Evolutionary conservation across 2,113 vertebrate genomes (phyloP).

Genomic region (Tor tambroides): DNA sequence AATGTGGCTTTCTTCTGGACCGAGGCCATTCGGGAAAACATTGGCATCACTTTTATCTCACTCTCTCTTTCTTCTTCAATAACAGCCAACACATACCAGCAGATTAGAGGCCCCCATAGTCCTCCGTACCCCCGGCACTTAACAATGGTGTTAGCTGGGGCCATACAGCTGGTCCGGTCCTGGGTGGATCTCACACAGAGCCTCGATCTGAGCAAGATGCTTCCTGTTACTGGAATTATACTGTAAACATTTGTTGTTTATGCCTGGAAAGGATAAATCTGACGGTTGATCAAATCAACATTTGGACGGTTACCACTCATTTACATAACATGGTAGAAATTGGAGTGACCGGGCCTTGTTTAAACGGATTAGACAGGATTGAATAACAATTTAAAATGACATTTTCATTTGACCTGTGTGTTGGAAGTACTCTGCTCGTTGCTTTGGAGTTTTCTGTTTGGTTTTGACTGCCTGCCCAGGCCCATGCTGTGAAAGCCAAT

Average conservation of each 20-base stretch:
- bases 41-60: background rate
- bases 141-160: conserved; percentile 65
- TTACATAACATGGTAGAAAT: background rate
- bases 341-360: background rate
- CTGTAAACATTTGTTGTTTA: conserved; percentile 38
- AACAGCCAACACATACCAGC: conserved; percentile 57
- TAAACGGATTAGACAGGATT: background rate
- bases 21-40: background rate
- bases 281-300: background rate
- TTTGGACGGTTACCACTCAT: background rate
- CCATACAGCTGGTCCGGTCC: conserved; percentile 59
- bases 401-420: background rate
- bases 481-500: conserved; percentile 60
- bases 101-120: conserved; percentile 65
- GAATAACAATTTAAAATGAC: background rate
- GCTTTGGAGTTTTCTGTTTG: conserved; percentile 28
- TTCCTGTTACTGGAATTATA: conserved; percentile 53
- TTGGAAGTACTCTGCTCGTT: conserved; percentile 25
- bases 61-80: conserved; percentile 24
- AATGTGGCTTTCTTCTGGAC: background rate
- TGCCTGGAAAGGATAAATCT: conserved; percentile 17
- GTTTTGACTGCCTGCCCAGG: conserved; percentile 42
- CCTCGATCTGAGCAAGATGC: conserved; percentile 50
- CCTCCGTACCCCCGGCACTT: conserved; percentile 57
- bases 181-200: conserved; percentile 59